These are phyloP conservation scores for Crotophaga sulcirostris DNA, from an alignment of 2,113 vertebrate genomes.

Conservation along the genomic window DNA sequence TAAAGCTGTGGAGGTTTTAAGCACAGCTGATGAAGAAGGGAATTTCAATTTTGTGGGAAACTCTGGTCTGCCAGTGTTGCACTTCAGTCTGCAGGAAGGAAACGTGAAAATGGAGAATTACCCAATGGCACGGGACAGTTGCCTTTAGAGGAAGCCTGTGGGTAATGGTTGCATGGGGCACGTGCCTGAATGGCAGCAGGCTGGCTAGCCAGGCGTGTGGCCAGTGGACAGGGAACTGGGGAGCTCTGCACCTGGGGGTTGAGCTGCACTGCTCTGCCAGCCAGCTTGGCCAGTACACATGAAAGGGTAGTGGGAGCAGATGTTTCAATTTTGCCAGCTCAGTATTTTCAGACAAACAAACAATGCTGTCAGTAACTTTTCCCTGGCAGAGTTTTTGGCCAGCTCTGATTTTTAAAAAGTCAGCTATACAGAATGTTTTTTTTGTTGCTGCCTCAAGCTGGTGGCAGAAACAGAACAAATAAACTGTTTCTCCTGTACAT, in stretches of 20 bases:
- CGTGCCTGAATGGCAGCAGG: rapidly evolving
- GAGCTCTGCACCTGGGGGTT: rapidly evolving
- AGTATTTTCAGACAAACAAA: neutral
- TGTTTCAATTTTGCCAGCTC: rapidly evolving
- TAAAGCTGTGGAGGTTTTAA: neutral
- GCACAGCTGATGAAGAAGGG: neutral
- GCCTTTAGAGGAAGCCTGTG: neutral
- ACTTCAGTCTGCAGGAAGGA: neutral
- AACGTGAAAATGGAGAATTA: neutral
- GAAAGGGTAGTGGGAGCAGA: neutral
- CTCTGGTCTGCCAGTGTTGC: neutral
- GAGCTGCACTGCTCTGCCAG: neutral
- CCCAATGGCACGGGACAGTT: rapidly evolving
- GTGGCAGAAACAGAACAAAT: neutral
- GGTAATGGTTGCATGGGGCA: rapidly evolving
- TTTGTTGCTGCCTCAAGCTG: neutral
- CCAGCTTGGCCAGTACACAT: rapidly evolving
- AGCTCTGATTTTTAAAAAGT: neutral
- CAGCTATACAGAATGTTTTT: neutral
- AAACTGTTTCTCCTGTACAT: neutral
- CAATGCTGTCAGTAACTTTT: neutral
- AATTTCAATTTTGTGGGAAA: neutral
- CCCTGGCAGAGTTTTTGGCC: neutral
- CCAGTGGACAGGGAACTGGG: rapidly evolving
- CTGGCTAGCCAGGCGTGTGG: too few species aligned